Percentiles rank a stretch among this genome's conserved stretches.
phyloP scores from a whole-genome alignment of 2,888 invertebrate species.

The Orchesella flavescens region DNA sequence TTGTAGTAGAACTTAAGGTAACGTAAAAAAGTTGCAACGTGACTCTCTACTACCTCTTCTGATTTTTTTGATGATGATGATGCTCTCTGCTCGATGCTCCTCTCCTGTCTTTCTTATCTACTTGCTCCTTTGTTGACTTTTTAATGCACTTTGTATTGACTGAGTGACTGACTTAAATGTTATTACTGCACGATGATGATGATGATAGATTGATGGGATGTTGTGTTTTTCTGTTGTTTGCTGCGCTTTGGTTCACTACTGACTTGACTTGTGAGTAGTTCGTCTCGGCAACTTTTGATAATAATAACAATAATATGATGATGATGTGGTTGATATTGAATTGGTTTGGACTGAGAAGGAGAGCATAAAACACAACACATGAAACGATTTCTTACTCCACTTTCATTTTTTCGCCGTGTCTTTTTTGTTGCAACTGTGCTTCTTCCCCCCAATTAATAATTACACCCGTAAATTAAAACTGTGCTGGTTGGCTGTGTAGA shows the following conservation, averaged over 20 bases:
- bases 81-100: background rate
- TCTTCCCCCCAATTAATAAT: too few species aligned
- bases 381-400: too few species aligned
- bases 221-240: too few species aligned
- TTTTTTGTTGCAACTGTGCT: too few species aligned
- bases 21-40: background rate
- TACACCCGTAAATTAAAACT: too few species aligned
- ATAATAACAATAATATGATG: background rate
- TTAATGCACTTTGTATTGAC: background rate
- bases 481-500: too few species aligned
- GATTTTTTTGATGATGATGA: background rate
- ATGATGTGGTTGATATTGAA: background rate
- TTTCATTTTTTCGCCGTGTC: too few species aligned
- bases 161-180: conserved; percentile 4
- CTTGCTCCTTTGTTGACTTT: background rate
- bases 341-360: background rate
- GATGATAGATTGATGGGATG: too few species aligned
- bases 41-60: background rate
- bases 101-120: background rate
- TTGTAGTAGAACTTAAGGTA: too few species aligned
- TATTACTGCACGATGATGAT: too few species aligned
- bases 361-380: too few species aligned
- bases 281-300: background rate
- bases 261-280: background rate
- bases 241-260: too few species aligned